These are phyloP conservation scores for Drosophila suboccidentalis DNA, from an alignment of 2,888 invertebrate species.

Conservation along the genomic window DNA sequence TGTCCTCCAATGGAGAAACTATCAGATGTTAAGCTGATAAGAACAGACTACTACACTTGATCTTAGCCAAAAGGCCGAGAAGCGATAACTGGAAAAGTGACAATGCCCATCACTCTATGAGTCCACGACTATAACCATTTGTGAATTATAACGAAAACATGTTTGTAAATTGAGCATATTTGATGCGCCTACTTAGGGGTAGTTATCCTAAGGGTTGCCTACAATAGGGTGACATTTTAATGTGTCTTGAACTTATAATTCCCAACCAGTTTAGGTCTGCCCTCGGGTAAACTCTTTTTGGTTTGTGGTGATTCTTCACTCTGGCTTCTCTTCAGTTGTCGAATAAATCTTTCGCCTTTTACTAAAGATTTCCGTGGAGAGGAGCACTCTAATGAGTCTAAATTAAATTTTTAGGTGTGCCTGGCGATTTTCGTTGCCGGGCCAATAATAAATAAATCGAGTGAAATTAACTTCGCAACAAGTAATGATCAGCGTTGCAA, in stretches of 20 bases:
- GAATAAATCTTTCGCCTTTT: constrained; percentile 92
- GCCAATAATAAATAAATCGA: constrained; percentile 15
- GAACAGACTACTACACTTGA: constrained; percentile 87
- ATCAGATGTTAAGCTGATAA: constrained; percentile 91
- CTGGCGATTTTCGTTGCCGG: constrained; percentile 19
- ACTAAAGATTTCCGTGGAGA: constrained; percentile 92
- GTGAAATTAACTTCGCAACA: too few species aligned
- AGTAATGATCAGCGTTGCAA: too few species aligned
- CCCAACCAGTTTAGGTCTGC: constrained; percentile 43
- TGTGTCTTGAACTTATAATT: constrained; percentile 27
- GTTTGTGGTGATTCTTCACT: constrained; percentile 74
- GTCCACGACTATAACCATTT: not conserved
- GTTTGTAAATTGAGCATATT: not conserved
- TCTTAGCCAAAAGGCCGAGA: constrained; percentile 24
- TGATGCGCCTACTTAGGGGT: not conserved
- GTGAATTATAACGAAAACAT: constrained; percentile 20
- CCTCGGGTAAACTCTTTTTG: not conserved
- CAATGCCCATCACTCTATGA: not conserved
- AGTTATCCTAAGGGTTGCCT: not conserved
- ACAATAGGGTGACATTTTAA: constrained; percentile 7
- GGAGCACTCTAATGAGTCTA: constrained; percentile 90
- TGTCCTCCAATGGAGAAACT: constrained; percentile 87
- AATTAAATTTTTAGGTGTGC: constrained; percentile 36
- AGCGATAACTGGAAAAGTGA: not conserved
- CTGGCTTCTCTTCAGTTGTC: constrained; percentile 89